These are phyloP conservation scores for Hyles vespertilio DNA, from an alignment of 1,140 invertebrate genomes.

Conservation along the genomic window DNA sequence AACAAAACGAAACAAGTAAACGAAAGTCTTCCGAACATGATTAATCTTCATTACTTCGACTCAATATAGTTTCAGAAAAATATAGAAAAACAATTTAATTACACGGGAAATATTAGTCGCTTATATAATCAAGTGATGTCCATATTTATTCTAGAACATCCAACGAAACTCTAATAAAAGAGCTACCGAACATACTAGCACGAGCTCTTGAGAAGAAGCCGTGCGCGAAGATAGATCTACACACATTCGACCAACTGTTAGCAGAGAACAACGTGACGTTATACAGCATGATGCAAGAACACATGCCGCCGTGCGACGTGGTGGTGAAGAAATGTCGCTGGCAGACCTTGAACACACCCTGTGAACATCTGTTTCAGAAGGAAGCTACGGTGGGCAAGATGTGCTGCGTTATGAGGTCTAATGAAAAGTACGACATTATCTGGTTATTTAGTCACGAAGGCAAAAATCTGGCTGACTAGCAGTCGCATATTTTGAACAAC, in stretches of 20 bases:
- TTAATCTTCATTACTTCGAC: too few relatives aligned
- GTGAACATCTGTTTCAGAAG: conserved; percentile 39
- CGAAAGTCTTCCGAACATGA: too few relatives aligned
- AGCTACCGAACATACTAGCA: conserved; percentile 29
- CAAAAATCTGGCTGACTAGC: too few relatives aligned
- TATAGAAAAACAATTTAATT: too few relatives aligned
- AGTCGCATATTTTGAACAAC: too few relatives aligned
- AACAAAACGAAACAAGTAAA: too few relatives aligned
- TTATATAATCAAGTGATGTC: too few relatives aligned
- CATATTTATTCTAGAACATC: conserved; percentile 18
- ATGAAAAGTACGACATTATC: conserved; percentile 31
- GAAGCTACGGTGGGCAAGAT: conserved; percentile 44
- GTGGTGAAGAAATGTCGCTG: conserved; percentile 41
- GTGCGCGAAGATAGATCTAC: conserved; percentile 24
- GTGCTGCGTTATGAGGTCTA: conserved; percentile 45
- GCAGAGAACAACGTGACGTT: conserved; percentile 32
- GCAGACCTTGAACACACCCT: conserved; percentile 31
- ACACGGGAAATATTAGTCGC: too few relatives aligned
- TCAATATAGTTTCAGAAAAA: too few relatives aligned
- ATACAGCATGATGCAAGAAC: conserved; percentile 28
- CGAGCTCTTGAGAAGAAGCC: conserved; percentile 34
- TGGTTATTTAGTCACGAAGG: too few relatives aligned
- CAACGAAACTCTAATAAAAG: conserved; percentile 15
- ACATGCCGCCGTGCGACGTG: conserved; percentile 33
- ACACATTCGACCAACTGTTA: conserved; percentile 32